A percentile compares a stretch with the other conserved stretches of the same genome.
Conservation (phyloP, 2,113 vertebrate genomes). For the Vidua chalybeata region DNA sequence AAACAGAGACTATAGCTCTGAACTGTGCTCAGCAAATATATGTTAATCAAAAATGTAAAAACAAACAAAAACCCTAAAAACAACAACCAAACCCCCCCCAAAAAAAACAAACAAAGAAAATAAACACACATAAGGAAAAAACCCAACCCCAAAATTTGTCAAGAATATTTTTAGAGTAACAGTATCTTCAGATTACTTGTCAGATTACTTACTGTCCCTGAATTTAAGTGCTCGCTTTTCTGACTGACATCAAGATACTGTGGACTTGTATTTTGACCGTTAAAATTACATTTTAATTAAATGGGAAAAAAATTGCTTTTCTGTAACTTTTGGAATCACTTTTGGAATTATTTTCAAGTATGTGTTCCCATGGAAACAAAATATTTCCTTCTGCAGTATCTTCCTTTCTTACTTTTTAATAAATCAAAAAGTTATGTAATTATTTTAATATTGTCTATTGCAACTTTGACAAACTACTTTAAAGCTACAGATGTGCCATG, state of each 20-base stretch:
- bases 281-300: not conserved
- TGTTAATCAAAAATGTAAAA: not conserved
- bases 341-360: not conserved
- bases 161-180: not conserved
- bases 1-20: not conserved
- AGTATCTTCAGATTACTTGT: not conserved
- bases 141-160: fast-evolving
- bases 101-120: not conserved
- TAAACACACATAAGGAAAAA: not conserved
- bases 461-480: not conserved
- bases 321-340: not conserved
- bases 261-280: not conserved
- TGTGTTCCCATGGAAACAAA: not conserved
- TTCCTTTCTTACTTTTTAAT: not conserved
- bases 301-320: not conserved
- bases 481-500: not conserved
- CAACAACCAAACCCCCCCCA: too few species aligned
- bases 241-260: not conserved
- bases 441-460: not conserved
- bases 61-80: not conserved
- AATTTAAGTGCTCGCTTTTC: not conserved
- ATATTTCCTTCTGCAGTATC: not conserved
- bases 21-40: not conserved
- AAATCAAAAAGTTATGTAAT: not conserved
- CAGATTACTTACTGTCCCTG: not conserved